A percentile compares a stretch with the other conserved stretches of the same genome.
phyloP scores from a whole-genome alignment of 1,140 invertebrate genomes.

The Brachionus angularis region DNA sequence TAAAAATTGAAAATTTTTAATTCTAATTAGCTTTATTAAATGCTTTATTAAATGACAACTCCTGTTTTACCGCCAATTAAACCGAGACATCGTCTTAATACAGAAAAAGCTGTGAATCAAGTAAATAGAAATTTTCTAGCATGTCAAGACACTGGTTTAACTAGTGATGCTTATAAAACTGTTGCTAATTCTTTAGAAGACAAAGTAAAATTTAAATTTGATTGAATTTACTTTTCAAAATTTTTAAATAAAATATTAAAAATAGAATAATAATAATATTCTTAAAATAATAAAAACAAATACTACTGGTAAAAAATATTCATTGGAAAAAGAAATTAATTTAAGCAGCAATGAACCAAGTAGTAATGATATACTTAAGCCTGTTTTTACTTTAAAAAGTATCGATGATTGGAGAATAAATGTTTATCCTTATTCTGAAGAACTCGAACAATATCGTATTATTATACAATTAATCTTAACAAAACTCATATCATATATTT shows the following conservation, averaged over 20 bases:
- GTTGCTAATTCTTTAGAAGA: background rate
- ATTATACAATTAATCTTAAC: too few species aligned
- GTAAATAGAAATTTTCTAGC: slow-evolving; percentile 7
- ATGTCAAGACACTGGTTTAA: slow-evolving; percentile 3
- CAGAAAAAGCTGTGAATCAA: slow-evolving; percentile 19
- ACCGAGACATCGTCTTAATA: background rate
- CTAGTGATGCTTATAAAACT: background rate
- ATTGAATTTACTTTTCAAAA: too few species aligned
- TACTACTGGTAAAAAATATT: background rate
- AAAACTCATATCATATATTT: too few species aligned
- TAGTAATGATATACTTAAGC: too few species aligned
- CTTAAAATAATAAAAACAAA: slow-evolving; percentile 22
- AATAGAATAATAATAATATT: slow-evolving; percentile 28
- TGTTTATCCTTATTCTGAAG: too few species aligned
- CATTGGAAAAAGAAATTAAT: background rate
- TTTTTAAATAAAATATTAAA: too few species aligned
- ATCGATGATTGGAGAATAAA: too few species aligned
- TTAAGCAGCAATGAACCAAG: too few species aligned
- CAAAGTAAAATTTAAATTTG: too few species aligned
- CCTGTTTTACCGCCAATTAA: slow-evolving; percentile 10
- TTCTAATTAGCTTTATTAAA: slow-evolving; percentile 1
- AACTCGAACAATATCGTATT: too few species aligned
- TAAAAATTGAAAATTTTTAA: too few species aligned
- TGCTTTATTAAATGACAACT: slow-evolving; percentile 22
- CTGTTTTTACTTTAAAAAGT: too few species aligned